phyloP scores from a whole-genome alignment of 2,113 vertebrate species.

The Hassar affinis region DNA sequence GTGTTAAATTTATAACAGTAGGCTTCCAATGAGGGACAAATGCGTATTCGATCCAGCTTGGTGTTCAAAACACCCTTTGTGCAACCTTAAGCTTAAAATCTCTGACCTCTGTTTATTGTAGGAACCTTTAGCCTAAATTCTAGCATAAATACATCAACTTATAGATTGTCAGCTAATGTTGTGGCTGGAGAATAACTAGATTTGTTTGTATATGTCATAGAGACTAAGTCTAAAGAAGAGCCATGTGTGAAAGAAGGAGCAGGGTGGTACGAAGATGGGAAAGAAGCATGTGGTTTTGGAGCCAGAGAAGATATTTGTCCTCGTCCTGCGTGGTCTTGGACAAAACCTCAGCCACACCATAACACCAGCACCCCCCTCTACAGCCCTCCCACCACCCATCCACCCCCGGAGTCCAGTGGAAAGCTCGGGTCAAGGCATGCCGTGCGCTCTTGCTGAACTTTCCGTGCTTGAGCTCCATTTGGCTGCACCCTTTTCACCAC shows the following conservation, averaged over 20 bases:
- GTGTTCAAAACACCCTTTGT: background rate
- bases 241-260: background rate
- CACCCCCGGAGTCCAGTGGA: conserved; percentile 28
- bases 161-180: too few species aligned
- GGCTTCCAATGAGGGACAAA: background rate
- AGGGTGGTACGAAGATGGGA: conserved; percentile 2
- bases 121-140: background rate
- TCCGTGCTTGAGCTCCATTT: conserved; percentile 27
- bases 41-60: background rate
- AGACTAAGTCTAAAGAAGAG: background rate
- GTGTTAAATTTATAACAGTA: too few species aligned
- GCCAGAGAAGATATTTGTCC: conserved; percentile 32
- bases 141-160: background rate
- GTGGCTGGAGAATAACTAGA: background rate
- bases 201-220: background rate
- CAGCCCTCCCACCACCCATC: too few species aligned
- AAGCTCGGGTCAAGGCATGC: conserved; percentile 25
- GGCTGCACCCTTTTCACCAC: conserved; percentile 33
- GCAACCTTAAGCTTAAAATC: background rate
- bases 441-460: conserved; percentile 30
- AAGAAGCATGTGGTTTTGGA: conserved; percentile 42
- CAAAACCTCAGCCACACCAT: conserved; percentile 39
- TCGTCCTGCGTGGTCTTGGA: conserved; percentile 43
- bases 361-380: background rate
- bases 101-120: background rate